Evolutionary conservation across 2,888 invertebrate genomes (phyloP), one percentile per base, ranked within the genome.

Genomic region (Phymatocera aterrima): DNA sequence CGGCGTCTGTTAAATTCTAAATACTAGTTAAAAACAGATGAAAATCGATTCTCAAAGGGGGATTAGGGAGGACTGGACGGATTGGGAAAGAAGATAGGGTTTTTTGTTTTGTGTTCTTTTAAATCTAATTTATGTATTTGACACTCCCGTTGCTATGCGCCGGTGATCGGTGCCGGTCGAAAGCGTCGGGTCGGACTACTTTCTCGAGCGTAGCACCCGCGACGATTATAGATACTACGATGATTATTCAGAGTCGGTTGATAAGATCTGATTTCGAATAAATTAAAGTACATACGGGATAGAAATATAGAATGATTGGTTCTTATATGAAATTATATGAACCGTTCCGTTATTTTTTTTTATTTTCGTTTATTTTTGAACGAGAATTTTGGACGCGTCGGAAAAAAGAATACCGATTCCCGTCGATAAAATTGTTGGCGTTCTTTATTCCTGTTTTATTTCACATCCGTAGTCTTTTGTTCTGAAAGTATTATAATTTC

Each of bases 101-200:
- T n/a, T 24, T 28, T 43, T 68, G 2, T 28, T 24, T 0, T 15
- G n/a, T n/a, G n/a, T n/a, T n/a, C n/a, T n/a, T n/a, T n/a, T n/a
- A n/a, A n/a, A n/a, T n/a, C n/a, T n/a, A 18, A 18, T 21, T 64
- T 1, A 2, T 40, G 28, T 15, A 43, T 18, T 21, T 43, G 21
- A 5, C 6, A 68, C 6, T 12, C 68, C 15, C 15, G 64, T 72
- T 72, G 70, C 70, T 72, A 34, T 28, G 70, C 51, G n/a, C n/a
- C n/a, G n/a, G n/a, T 8, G 21, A 31, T 72, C 12, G 18, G 6
- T 12, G 18, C 4, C 18, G 28, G 12, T 31, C 46, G 4, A 28
- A 46, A 28, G 24, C 46, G 43, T 24, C 68, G 68, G 68, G 43
- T 24, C 68, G 68, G 68, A 68, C 70, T 72, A 72, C 70, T 72